These are phyloP conservation scores for Idaea straminata DNA, from an alignment of 2,888 invertebrate genomes.

Conservation along the genomic window DNA sequence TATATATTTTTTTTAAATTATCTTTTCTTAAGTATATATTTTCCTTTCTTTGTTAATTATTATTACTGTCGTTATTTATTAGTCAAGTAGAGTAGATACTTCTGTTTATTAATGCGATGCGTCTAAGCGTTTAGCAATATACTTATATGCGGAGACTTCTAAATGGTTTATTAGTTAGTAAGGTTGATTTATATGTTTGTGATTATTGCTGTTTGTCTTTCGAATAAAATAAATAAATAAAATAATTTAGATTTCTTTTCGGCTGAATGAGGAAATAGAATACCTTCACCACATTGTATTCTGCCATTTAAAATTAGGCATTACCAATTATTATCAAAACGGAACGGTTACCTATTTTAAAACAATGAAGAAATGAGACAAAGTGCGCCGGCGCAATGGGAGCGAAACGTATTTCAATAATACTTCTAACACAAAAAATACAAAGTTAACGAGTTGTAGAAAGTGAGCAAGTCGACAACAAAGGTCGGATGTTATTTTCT, in stretches of 20 bases:
- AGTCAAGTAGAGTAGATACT: too few species aligned
- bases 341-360: slow-evolving; percentile 8
- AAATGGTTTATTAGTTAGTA: too few species aligned
- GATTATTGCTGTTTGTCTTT: too few species aligned
- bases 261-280: neutral
- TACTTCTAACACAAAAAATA: slow-evolving; percentile 29
- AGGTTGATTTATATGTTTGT: too few species aligned
- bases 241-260: neutral
- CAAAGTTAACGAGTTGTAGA: slow-evolving; percentile 41
- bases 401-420: slow-evolving; percentile 50
- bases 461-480: slow-evolving; percentile 72
- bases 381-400: slow-evolving; percentile 39
- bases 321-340: neutral
- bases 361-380: slow-evolving; percentile 12
- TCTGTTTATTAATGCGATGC: too few species aligned
- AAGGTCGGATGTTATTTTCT: slow-evolving; percentile 75
- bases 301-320: neutral
- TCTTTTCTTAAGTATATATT: too few species aligned
- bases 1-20: too few species aligned
- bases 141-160: too few species aligned
- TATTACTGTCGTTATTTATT: too few species aligned
- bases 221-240: too few species aligned
- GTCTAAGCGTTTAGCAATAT: too few species aligned
- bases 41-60: too few species aligned
- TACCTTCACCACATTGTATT: neutral